These are phyloP conservation scores for Nesogale talazaci DNA, from an alignment of 2,113 vertebrate species.

Conservation along the genomic window DNA sequence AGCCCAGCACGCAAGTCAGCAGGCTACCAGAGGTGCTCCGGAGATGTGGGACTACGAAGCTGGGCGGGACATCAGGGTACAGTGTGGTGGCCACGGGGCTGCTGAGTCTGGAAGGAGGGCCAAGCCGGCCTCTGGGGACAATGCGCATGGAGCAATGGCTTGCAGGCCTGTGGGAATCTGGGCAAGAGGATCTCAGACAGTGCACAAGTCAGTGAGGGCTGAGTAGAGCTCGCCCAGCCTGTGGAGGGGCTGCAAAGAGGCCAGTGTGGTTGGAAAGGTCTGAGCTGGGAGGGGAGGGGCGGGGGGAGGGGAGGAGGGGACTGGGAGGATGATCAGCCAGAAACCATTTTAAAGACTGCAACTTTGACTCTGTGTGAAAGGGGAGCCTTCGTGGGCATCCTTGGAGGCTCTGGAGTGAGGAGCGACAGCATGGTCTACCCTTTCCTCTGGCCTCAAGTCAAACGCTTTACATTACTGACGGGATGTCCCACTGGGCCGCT, in stretches of 20 bases:
- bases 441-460: too few species aligned
- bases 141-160: background rate
- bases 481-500: background rate
- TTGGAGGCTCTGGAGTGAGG: background rate
- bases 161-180: background rate
- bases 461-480: background rate
- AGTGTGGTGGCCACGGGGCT: background rate
- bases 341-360: background rate
- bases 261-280: background rate
- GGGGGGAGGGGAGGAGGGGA: background rate
- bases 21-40: background rate
- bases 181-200: background rate
- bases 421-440: too few species aligned
- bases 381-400: too few species aligned
- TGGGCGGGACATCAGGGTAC: background rate
- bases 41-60: background rate
- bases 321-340: background rate
- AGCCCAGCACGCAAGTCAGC: too few species aligned
- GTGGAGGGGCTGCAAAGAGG: background rate
- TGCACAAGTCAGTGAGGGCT: too few species aligned
- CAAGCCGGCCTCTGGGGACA: background rate
- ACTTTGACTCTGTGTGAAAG: background rate
- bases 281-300: background rate
- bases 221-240: background rate
- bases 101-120: background rate